Percentiles rank a stretch among this genome's conserved stretches.
Conservation (phyloP, 2,113 vertebrate genomes). For the Rhinolophus ferrumequinum region DNA sequence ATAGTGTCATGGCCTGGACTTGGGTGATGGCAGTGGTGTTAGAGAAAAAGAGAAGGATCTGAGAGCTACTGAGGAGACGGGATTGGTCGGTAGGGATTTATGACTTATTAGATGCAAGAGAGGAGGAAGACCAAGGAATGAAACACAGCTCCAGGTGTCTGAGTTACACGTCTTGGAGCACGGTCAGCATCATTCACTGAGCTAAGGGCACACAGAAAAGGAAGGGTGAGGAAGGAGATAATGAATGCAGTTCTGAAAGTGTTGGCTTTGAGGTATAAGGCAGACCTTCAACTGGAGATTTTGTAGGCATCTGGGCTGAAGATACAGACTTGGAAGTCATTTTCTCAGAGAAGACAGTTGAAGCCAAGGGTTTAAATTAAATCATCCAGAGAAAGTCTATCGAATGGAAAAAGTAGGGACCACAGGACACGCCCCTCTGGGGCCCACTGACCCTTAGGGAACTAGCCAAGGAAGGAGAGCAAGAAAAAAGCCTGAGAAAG, state of each 20-base stretch:
- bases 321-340: not conserved
- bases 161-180: not conserved
- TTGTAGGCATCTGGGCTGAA: not conserved
- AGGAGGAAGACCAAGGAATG: not conserved
- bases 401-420: not conserved
- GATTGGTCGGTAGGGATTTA: not conserved
- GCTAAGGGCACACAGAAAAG: not conserved
- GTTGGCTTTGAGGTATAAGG: not conserved
- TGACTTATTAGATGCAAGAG: not conserved
- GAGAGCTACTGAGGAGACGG: not conserved
- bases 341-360: not conserved
- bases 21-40: not conserved
- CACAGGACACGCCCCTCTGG: not conserved
- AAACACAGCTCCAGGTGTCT: not conserved
- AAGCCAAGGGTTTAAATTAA: not conserved
- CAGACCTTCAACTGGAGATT: not conserved
- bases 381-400: not conserved
- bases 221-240: not conserved
- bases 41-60: slow-evolving; percentile 12
- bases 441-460: not conserved
- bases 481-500: not conserved
- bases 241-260: not conserved
- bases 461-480: not conserved
- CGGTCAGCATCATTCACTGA: not conserved
- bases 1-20: not conserved